These are phyloP conservation scores for Desmodus rotundus DNA, from an alignment of 2,113 vertebrate genomes.

Conservation along the genomic window DNA sequence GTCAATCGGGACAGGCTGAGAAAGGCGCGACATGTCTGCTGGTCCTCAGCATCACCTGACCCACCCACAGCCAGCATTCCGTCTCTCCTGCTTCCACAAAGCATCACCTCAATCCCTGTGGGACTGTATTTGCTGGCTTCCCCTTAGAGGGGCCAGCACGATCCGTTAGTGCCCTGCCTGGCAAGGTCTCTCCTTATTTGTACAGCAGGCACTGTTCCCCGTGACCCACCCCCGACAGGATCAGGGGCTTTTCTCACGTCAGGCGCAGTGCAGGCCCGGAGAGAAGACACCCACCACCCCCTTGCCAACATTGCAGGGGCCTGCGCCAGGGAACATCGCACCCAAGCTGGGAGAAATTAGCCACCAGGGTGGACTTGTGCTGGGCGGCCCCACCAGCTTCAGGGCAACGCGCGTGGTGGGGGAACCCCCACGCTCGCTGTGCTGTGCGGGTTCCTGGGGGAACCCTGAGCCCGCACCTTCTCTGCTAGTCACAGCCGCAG, in stretches of 20 bases:
- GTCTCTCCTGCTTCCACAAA: not conserved
- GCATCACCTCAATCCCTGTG: rapidly evolving
- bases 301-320: too few species aligned
- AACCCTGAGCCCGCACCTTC: not conserved
- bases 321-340: not conserved
- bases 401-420: rapidly evolving
- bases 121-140: not conserved
- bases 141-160: not conserved
- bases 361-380: not conserved
- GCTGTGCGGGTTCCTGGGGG: too few species aligned
- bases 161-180: rapidly evolving
- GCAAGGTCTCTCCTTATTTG: not conserved
- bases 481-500: not conserved
- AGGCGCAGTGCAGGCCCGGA: not conserved
- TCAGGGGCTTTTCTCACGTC: rapidly evolving
- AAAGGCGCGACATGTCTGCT: not conserved
- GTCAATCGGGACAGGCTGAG: not conserved
- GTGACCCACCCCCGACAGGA: not conserved
- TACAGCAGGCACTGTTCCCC: not conserved
- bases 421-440: not conserved
- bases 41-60: not conserved
- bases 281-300: too few species aligned
- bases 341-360: not conserved
- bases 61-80: not conserved
- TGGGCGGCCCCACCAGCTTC: rapidly evolving